A percentile compares a stretch with the other conserved stretches of the same genome.
Conservation (phyloP, 1,140 invertebrate species). For the Zaprionus tsacasi region DNA sequence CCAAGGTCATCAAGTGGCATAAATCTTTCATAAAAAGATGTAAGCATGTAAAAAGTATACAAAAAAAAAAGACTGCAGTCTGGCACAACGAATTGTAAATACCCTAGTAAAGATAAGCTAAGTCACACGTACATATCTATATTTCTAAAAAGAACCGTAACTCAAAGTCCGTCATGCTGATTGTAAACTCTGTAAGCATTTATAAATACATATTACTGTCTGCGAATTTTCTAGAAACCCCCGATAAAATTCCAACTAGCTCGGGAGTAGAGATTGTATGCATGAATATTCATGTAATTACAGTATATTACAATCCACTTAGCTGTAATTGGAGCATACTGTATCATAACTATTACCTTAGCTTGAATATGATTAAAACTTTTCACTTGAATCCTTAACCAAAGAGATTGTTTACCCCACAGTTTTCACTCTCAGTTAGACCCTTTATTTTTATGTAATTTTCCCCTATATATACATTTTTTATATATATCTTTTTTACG, state of each 20-base stretch:
- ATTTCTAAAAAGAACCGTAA: no score
- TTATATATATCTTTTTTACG: not conserved
- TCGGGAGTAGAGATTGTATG: not conserved
- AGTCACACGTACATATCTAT: no score
- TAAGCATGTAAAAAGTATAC: slow-evolving; percentile 48
- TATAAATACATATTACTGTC: no score
- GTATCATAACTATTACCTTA: slow-evolving; percentile 14
- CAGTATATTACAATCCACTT: slow-evolving; percentile 7
- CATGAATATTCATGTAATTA: slow-evolving; percentile 16
- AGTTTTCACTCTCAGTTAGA: not conserved
- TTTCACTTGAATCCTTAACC: not conserved
- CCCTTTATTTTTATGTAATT: not conserved
- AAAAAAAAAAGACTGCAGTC: slow-evolving; percentile 31
- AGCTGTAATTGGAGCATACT: slow-evolving; percentile 6
- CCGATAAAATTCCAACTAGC: not conserved
- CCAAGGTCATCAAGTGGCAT: slow-evolving; percentile 68
- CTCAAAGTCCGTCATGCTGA: no score
- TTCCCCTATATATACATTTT: not conserved
- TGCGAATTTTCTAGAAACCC: slow-evolving; percentile 4
- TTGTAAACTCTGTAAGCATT: no score
- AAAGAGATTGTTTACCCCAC: slow-evolving; percentile 3
- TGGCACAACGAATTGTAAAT: slow-evolving; percentile 1
- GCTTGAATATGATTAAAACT: slow-evolving; percentile 6
- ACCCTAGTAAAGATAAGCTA: not conserved
- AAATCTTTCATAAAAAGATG: slow-evolving; percentile 60